Base-by-base conservation (phyloP, 2,113 vertebrate species). In the Chauna torquata region DNA sequence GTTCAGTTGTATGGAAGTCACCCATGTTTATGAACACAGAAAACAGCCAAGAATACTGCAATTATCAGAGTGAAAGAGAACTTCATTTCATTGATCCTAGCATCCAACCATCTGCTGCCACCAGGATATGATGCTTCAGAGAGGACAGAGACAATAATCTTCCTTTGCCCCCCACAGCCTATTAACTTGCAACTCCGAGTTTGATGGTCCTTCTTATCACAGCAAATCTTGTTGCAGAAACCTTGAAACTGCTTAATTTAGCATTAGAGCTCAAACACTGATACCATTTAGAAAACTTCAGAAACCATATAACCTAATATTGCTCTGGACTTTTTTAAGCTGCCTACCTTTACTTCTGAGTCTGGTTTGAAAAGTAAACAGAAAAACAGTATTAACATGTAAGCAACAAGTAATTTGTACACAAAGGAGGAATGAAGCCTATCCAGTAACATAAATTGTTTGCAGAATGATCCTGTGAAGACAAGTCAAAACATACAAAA, bases 21-120 rank as follows among this genome's bases (percentile, higher is more conserved):
- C 6, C 28, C 19, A 7, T 44, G 30, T 55, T 50, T 32, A 75
- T 57, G 64, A 90, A 28, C 30, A 70, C 5, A 18, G 64, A 84
- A 92, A 76, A 49, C 49, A 88, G 50, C 71, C 57, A 93, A 82
- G 47, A 89, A 52, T 30, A 17, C 42, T 66, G 80, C 23, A 90
- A 55, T 88, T 83, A 76, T 69, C 49, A 77, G 50, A 88, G 64
- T 50, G 69, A 74, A 92, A 80, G 32, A 78, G n/a, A 91, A 58
- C 8, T 47, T 50, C 30, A 74, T 82, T 94, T 83, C 45, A 86
- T 83, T 95, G 68, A 96, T 93, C 55, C 38, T 65, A 88, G 76
- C 69, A 92, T 86, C 40, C 69, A 82, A 47, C 58, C 85, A 81
- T 71, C 82, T 90, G 68, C 76, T 88, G 16, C 34, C 65, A 84